Evolutionary conservation across 2,113 vertebrate species (phyloP).

Genomic region (Anthoscopus minutus): DNA sequence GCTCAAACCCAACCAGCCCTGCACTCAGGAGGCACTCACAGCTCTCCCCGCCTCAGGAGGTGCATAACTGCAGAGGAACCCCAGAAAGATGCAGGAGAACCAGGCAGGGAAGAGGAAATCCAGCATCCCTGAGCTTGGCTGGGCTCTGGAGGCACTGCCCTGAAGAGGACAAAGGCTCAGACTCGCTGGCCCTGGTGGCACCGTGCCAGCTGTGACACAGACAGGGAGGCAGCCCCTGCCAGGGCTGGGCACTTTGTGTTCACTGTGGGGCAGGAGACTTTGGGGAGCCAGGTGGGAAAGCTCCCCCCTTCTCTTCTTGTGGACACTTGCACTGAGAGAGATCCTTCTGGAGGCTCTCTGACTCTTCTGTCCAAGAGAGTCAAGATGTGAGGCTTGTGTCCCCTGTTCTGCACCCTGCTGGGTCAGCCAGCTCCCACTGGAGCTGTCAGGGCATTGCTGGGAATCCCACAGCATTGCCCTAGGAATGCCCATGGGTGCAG

Average conservation of each 20-base stretch:
- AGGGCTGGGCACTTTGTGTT: background rate
- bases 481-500: background rate
- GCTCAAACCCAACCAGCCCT: background rate
- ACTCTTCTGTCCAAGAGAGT: background rate
- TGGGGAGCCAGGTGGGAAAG: background rate
- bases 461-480: background rate
- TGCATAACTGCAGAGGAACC: background rate
- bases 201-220: background rate
- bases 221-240: background rate
- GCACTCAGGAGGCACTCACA: background rate
- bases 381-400: accelerated
- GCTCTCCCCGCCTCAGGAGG: background rate
- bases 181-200: background rate
- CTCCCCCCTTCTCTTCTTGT: background rate
- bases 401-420: background rate
- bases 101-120: background rate
- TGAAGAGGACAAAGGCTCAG: background rate
- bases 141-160: background rate
- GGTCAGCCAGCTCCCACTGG: background rate
- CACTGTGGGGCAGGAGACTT: background rate
- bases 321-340: background rate
- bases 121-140: background rate
- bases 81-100: background rate
- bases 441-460: background rate
- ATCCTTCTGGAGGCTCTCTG: accelerated